Evolutionary conservation across 2,888 invertebrate species (phyloP), one percentile per base, ranked within the genome.

Genomic region (Microdon myrmicae): DNA sequence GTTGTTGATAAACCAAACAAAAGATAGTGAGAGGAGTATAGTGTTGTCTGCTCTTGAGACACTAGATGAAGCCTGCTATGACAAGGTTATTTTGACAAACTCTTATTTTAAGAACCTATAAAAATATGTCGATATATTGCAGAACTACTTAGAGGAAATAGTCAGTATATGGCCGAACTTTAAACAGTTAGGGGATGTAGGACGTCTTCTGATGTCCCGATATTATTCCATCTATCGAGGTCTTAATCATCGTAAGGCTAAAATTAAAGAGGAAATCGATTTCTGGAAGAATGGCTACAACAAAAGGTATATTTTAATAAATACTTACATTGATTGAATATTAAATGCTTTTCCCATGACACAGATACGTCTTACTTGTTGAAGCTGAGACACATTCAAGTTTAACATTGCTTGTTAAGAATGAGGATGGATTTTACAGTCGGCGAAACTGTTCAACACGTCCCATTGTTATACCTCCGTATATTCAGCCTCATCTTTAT

Each of bases 21-120:
- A 88, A 68, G 98, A 98, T 76, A 83, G 86, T 59, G 91, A 90
- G 54, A 87, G 87, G 64, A 85, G 88, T 25, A 90, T 97, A 17
- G 88, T 89, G 5, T 82, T 90, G 69, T 86, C 90, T 6, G 94
- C 96, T 3, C 82, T 95, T 45, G 86, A 88, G 68, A 89, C 90
- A 49, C 82, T 97, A 29, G 92, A 95, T 73, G 97, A 97, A 82
- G 93, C 95, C n/a, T 92, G 92, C 75, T 93, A 94, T 79, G 88
- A 94, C 67, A 87, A 89, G 74, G 90, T 90, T n/a, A n/a, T 72
- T 83, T 14, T 28, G 1, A n/a, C n/a, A n/a, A n/a, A n/a, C n/a
- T n/a, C n/a, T 7, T 22, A 22, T 22, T 7, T 8, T 7, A 22
- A 22, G 23, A 7, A 8, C 8, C 6, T 8, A 22, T 22, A 22